phyloP scores from a whole-genome alignment of 2,888 invertebrate species.

The Dorcus parallelipipedus region DNA sequence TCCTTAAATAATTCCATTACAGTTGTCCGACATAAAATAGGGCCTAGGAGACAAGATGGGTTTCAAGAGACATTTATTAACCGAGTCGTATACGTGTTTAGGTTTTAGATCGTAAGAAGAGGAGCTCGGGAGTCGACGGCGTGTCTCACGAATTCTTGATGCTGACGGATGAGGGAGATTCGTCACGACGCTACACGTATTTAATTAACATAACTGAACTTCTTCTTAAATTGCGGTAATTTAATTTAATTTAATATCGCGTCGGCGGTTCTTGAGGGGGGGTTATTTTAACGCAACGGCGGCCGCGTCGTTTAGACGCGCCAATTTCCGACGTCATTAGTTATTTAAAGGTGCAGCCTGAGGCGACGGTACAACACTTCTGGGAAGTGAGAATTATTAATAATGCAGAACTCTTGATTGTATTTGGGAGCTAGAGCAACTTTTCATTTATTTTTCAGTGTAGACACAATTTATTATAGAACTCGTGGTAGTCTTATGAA shows the following conservation, averaged over 20 bases:
- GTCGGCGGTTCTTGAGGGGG: slow-evolving; percentile 21
- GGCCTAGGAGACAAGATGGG: slow-evolving; percentile 21
- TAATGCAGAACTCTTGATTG: slow-evolving; percentile 31
- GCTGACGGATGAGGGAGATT: slow-evolving; percentile 41
- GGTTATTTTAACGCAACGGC: slow-evolving; percentile 23
- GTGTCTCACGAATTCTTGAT: slow-evolving; percentile 33
- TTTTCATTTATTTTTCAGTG: slow-evolving; percentile 29
- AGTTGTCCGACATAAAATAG: slow-evolving; percentile 22
- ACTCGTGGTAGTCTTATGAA: slow-evolving; percentile 20
- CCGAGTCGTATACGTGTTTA: slow-evolving; percentile 23
- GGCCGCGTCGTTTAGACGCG: slow-evolving; percentile 4
- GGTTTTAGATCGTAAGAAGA: slow-evolving; percentile 20
- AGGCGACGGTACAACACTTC: slow-evolving; percentile 26
- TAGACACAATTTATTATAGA: slow-evolving; percentile 32
- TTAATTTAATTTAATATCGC: slow-evolving; percentile 33
- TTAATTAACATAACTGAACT: slow-evolving; percentile 45
- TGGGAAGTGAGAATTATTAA: slow-evolving; percentile 28
- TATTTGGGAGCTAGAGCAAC: slow-evolving; percentile 24
- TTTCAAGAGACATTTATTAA: slow-evolving; percentile 26
- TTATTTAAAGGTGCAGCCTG: slow-evolving; percentile 26
- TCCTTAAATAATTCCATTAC: slow-evolving; percentile 27
- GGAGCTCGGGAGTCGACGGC: slow-evolving; percentile 3
- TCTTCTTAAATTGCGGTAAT: slow-evolving; percentile 35
- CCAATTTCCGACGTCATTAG: slow-evolving; percentile 26
- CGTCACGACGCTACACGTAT: slow-evolving; percentile 43